Conservation (phyloP, 1,140 invertebrate genomes). For the Pseudoatta argentina region DNA sequence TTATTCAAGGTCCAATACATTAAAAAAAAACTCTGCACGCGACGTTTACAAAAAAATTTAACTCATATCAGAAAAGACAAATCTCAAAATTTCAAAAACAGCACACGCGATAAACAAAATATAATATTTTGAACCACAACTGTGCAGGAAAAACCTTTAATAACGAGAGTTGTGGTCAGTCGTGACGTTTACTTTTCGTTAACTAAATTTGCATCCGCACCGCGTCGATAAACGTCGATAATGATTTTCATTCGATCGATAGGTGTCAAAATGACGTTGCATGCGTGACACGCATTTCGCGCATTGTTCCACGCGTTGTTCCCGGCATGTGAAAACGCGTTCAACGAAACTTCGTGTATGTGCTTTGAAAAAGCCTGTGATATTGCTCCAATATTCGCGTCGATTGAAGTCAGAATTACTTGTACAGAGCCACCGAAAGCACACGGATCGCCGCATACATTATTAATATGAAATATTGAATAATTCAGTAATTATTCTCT, state of each 20-base stretch:
- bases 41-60: background rate
- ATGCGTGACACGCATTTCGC: constrained; percentile 56
- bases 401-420: background rate
- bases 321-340: constrained; percentile 19
- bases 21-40: background rate
- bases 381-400: constrained; percentile 13
- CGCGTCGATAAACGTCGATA: constrained; percentile 66
- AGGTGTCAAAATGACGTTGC: constrained; percentile 71
- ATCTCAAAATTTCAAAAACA: constrained; percentile 16
- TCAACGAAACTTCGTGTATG: background rate
- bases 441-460: background rate
- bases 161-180: constrained; percentile 55
- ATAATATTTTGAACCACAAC: constrained; percentile 40
- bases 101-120: constrained; percentile 14
- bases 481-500: constrained; percentile 29
- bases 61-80: constrained; percentile 1
- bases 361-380: background rate
- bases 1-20: no score
- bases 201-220: constrained; percentile 47
- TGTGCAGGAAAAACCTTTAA: constrained; percentile 59
- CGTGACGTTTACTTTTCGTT: constrained; percentile 60
- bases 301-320: constrained; percentile 48
- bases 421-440: background rate
- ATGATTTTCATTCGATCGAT: constrained; percentile 65
- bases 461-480: constrained; percentile 13